Evolutionary conservation across 2,113 vertebrate species (phyloP).

Genomic region (Cyprinodon tularosa): DNA sequence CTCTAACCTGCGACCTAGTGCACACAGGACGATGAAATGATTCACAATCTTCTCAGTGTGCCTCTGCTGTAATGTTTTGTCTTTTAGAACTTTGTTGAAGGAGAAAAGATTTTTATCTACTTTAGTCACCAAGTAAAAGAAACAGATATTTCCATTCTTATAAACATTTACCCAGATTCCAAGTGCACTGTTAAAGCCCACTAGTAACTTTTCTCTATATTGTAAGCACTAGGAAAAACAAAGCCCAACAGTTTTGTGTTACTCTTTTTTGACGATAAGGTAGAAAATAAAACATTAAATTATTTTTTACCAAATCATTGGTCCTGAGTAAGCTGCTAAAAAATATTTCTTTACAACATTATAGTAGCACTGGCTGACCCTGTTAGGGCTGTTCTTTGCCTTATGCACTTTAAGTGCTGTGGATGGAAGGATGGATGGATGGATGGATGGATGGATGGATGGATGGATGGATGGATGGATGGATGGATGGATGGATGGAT

Average conservation of each 20-base stretch:
- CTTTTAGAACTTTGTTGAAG: slow-evolving; percentile 77
- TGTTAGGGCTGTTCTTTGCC: no score
- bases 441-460: no score
- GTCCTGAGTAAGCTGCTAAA: background rate
- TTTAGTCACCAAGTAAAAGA: background rate
- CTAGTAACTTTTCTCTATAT: no score
- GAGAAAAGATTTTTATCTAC: slow-evolving; percentile 54
- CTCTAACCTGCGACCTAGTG: slow-evolving; percentile 67
- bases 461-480: no score
- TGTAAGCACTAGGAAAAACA: background rate
- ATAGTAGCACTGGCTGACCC: background rate
- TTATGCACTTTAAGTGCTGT: no score
- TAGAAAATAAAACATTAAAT: background rate
- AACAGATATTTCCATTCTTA: background rate
- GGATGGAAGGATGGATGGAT: background rate
- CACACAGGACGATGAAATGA: slow-evolving; percentile 63
- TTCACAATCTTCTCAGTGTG: slow-evolving; percentile 77
- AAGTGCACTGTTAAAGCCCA: no score
- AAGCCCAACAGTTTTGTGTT: no score
- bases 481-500: no score
- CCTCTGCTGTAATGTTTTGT: slow-evolving; percentile 66
- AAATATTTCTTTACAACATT: background rate
- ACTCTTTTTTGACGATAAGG: background rate
- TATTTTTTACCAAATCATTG: background rate
- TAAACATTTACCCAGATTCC: background rate